Evolutionary conservation across 2,888 invertebrate species (phyloP), one percentile per base, ranked within the genome.

Genomic region (Dysmachus trigonus): DNA sequence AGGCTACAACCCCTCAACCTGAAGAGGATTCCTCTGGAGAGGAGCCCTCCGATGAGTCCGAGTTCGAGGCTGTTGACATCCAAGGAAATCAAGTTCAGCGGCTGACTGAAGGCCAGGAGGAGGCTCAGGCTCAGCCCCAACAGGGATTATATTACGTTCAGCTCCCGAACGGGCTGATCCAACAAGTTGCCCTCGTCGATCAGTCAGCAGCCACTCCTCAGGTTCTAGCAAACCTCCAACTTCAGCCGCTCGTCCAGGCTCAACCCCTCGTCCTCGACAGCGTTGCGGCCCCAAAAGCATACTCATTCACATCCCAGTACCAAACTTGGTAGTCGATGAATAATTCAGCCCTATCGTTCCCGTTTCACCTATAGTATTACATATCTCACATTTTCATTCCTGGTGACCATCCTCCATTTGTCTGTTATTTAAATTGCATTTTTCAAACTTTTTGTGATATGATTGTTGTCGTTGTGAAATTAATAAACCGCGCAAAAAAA

Each of bases 251-350:
- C n/a, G 47, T 84, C 10, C 73, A 35, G 38, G 62, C 62, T 18
- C 22, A 62, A 18, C 73, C 79, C 7, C n/a, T 79, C 5, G 51
- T 51, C 41, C 51, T 79, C 8, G 18, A 22, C 22, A 72, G 15
- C 35, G 13, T 6, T 6, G 15, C 22, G 5, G 30, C 15, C 27
- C 76, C 85, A 18, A 76, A 38, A 35, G 18, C 76, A 15, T 62
- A 35, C 18, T n/a, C 74, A 1, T 85, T 53, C 38, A 77, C 85
- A 4, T 72, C 84, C 31, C 84, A 84, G 35, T 84, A 84, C 71
- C 84, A 84, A 41, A 84, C 72, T 41, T 84, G 84, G 84, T 84
- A 84, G 47, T 22, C 62, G 10, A n/a, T 47, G 47, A 47, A 18
- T 15, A n/a, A 6, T 47, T 5, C 47, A 47, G 0, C 53, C 53